Base-by-base conservation (phyloP, 1,140 invertebrate species). In the Drosophila orena region DNA sequence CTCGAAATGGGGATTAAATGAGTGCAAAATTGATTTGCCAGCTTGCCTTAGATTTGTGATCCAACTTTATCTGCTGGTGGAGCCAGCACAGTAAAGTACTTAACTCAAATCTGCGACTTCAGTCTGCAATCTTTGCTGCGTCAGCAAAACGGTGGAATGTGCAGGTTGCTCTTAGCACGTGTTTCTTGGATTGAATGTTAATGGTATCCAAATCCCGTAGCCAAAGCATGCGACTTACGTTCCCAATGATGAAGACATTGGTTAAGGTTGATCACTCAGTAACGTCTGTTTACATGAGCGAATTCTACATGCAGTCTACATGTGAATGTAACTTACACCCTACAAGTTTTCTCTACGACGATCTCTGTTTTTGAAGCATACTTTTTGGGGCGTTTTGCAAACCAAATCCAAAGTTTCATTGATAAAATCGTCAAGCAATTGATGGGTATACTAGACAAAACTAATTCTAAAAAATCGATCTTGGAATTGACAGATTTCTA, bases 11-110 rank as follows among this genome's bases (percentile, higher is more conserved):
- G 65, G 65, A 71, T 72, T 72, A 72, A 44, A 35, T 71, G 68
- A 71, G 70, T 71, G 65, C 65, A 24, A 43, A 70, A 71, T 71
- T 71, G 68, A 71, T 71, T 71, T 71, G 68, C 68, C 64, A 71
- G 20, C 65, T 38, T 4, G 52, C 35, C 58, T 62, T 35, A 27
- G 38, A 35, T 34, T 15, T 46, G 46, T 27, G 24, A 61, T 34
- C 37, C 58, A 42, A 24, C 37, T 37, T 42, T 68, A 52, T 68
- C 59, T 22, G 46, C 4, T 11, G 6, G 12, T 15, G 46, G 12
- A 17, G 37, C 2, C 15, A 4, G 22, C 3, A n/a, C 3, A 14
- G 37, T 2, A 43, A 52, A 53, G 38, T 50, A 65, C 35, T 37
- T 4, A 8, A 22, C 2, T 24, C 4, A 17, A 10, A 30, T 30